Conservation (phyloP, 2,888 invertebrate species). For the Sesia bembeciformis region DNA sequence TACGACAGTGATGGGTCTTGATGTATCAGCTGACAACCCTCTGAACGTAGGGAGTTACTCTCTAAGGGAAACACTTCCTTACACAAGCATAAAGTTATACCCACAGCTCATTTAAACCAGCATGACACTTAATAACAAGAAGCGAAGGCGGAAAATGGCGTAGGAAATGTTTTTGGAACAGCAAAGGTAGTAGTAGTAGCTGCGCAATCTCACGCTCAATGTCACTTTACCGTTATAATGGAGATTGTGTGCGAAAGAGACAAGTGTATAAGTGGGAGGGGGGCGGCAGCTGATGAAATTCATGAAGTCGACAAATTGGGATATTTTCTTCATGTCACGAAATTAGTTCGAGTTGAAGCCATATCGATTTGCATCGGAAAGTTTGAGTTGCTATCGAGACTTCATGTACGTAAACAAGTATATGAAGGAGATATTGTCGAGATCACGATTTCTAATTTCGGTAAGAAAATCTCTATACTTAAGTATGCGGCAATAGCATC, state of each 20-base stretch:
- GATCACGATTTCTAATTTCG: background rate
- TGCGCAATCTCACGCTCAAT: slow-evolving; percentile 64
- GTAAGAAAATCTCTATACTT: too few species aligned
- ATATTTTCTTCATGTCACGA: slow-evolving; percentile 19
- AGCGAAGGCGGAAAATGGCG: slow-evolving; percentile 16
- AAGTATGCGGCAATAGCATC: too few species aligned
- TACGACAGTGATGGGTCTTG: slow-evolving; percentile 5
- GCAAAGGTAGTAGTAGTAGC: slow-evolving; percentile 19
- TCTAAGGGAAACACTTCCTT: slow-evolving; percentile 49
- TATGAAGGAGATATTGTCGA: background rate
- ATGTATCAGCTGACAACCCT: slow-evolving; percentile 34
- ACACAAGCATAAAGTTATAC: slow-evolving; percentile 21
- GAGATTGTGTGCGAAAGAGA: slow-evolving; percentile 44
- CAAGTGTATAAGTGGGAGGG: slow-evolving; percentile 13
- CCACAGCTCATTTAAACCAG: slow-evolving; percentile 2
- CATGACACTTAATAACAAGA: slow-evolving; percentile 1
- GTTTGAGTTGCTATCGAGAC: background rate
- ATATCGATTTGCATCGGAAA: background rate
- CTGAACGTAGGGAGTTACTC: slow-evolving; percentile 37
- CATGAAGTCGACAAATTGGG: slow-evolving; percentile 32
- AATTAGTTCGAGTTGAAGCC: background rate
- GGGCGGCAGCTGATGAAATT: slow-evolving; percentile 43
- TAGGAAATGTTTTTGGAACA: background rate
- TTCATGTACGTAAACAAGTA: background rate
- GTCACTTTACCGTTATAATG: slow-evolving; percentile 66